These are phyloP conservation scores for Clamator glandarius DNA, from an alignment of 2,797 vertebrate species.

Conservation along the genomic window DNA sequence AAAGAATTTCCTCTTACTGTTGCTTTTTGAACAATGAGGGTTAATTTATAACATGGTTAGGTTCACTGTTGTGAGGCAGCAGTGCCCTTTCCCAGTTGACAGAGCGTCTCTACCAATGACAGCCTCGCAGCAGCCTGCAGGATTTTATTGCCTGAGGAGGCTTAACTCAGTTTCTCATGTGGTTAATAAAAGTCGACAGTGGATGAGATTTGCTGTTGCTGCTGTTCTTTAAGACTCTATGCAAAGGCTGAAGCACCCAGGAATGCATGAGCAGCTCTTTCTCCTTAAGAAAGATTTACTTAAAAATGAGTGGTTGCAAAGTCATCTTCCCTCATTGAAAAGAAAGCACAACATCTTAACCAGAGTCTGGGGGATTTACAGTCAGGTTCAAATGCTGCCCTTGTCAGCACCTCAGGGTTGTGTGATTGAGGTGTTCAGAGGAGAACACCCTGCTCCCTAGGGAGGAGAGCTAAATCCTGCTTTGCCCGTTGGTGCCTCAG, in stretches of 20 bases:
- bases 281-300: background rate
- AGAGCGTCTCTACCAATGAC: background rate
- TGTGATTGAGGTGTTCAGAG: background rate
- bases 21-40: accelerated
- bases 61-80: background rate
- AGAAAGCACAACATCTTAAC: background rate
- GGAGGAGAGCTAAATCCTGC: background rate
- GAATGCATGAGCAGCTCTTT: background rate
- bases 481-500: background rate
- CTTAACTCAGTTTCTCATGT: conserved; percentile 44
- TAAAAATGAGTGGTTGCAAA: background rate
- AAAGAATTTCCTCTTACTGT: background rate
- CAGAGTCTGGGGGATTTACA: background rate
- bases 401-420: background rate
- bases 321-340: background rate
- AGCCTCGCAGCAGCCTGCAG: background rate
- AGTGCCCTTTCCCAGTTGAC: background rate
- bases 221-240: accelerated
- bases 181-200: background rate
- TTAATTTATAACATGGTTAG: background rate
- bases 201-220: background rate
- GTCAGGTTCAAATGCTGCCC: background rate
- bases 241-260: background rate
- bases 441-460: background rate
- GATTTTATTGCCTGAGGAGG: background rate